Base-by-base conservation (phyloP, 2,113 vertebrate genomes). In the Ovis aries region DNA sequence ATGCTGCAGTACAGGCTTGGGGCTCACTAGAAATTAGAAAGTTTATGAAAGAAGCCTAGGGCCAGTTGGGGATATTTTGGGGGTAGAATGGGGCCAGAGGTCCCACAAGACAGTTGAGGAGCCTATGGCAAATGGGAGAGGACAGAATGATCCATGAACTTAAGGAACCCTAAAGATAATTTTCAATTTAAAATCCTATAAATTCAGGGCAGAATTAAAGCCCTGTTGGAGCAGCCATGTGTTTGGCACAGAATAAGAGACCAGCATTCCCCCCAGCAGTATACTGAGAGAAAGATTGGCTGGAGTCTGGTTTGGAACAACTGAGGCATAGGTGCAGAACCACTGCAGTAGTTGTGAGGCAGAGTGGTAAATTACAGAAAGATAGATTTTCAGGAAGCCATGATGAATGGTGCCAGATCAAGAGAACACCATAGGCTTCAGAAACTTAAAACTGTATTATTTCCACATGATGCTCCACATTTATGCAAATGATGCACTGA, bases 181-280 rank as follows among this genome's bases (percentile, higher is more conserved):
- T 94, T 94, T 59, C 57, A 94, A 62, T 80, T 94, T 93, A 88
- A 88, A 84, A 16, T 55, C 40, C 19, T 96, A 57, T 53, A 71
- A 97, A 84, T 91, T 80, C 91, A 31, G 50, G 48, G n/a, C 33
- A 95, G 57, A 97, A 91, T 78, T 87, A 78, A 88, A 90, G 55
- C 29, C 25, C 29, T 16, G 36, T 27, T 74, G 82, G 11, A 19
- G 19, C 21, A 95, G 62, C 2, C 78, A 62, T 53, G 48, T 78
- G 43, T 80, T 85, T 89, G 81, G 60, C 80, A 90, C 23, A 91
- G 64, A 95, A 14, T 53, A 82, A 86, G 45, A 90, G 60, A 67
- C 6, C 23, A 77, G 16, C 12, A 82, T 62, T 92, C 40, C 27
- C 81, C 7, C 48, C 2, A 87, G 71, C 12, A 77, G 29, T 87